Conservation (phyloP, 2,888 invertebrate species). For the Drosophila histrio region DNA sequence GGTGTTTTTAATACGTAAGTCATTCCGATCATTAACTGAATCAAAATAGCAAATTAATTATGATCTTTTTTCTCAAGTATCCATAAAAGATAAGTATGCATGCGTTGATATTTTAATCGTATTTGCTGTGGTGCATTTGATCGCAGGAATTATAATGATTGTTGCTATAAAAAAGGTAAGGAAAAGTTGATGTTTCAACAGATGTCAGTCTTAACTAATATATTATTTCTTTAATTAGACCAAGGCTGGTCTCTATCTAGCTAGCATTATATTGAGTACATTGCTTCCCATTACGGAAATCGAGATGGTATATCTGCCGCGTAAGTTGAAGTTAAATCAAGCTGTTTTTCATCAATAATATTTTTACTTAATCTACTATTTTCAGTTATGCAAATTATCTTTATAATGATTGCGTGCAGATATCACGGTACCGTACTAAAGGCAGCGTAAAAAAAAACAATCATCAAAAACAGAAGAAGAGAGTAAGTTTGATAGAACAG, state of each 20-base stretch:
- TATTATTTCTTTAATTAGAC: neutral
- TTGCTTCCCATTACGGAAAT: neutral
- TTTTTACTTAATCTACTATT: neutral
- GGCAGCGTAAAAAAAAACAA: neutral
- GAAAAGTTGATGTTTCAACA: neutral
- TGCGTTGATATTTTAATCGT: neutral
- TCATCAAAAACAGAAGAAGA: too few species aligned
- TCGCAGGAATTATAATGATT: neutral
- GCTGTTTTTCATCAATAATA: neutral
- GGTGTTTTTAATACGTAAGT: neutral
- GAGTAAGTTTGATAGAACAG: too few species aligned
- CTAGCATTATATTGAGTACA: neutral
- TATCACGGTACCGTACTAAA: neutral
- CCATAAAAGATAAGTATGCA: neutral
- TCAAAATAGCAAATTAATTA: neutral
- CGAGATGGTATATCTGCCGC: neutral
- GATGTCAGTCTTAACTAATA: neutral
- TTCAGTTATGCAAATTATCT: neutral
- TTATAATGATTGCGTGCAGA: neutral
- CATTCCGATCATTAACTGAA: neutral
- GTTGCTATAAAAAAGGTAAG: neutral
- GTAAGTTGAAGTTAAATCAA: neutral
- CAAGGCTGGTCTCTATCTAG: neutral
- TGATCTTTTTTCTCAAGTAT: neutral
- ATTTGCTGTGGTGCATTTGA: neutral